These are phyloP conservation scores for Actias luna DNA, from an alignment of 2,888 invertebrate species.

Conservation along the genomic window DNA sequence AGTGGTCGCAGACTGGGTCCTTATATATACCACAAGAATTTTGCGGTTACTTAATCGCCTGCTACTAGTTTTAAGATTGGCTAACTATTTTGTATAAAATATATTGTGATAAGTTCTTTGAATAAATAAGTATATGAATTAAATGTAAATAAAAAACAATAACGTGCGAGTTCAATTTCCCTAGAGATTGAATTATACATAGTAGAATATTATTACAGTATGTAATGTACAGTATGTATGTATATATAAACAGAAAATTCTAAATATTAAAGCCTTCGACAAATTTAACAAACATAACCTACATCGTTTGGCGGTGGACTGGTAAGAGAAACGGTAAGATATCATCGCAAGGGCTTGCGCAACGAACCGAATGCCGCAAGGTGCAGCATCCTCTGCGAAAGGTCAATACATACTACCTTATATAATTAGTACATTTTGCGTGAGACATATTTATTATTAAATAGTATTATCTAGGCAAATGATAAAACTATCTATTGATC, in stretches of 20 bases:
- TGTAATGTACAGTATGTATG: background rate
- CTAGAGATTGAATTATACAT: no score
- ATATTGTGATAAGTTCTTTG: background rate
- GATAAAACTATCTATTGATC: constrained; percentile 4
- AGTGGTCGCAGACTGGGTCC: constrained; percentile 6
- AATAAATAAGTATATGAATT: background rate
- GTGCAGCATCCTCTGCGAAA: constrained; percentile 70
- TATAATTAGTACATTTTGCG: constrained; percentile 44
- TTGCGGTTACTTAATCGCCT: background rate
- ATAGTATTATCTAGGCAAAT: no score
- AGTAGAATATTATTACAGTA: no score
- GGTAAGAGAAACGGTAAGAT: constrained; percentile 30
- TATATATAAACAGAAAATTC: no score
- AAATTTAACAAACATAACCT: background rate
- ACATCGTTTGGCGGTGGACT: constrained; percentile 3
- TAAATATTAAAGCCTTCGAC: background rate
- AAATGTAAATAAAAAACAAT: background rate
- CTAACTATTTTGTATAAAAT: background rate
- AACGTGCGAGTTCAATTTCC: background rate
- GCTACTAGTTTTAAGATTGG: background rate
- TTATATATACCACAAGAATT: constrained; percentile 12
- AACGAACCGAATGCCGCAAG: constrained; percentile 48
- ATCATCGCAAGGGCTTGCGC: constrained; percentile 52
- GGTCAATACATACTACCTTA: constrained; percentile 59
- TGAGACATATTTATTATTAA: constrained; percentile 23